These are phyloP conservation scores for Eubucco bourcierii DNA, from an alignment of 2,113 vertebrate genomes.

Conservation along the genomic window DNA sequence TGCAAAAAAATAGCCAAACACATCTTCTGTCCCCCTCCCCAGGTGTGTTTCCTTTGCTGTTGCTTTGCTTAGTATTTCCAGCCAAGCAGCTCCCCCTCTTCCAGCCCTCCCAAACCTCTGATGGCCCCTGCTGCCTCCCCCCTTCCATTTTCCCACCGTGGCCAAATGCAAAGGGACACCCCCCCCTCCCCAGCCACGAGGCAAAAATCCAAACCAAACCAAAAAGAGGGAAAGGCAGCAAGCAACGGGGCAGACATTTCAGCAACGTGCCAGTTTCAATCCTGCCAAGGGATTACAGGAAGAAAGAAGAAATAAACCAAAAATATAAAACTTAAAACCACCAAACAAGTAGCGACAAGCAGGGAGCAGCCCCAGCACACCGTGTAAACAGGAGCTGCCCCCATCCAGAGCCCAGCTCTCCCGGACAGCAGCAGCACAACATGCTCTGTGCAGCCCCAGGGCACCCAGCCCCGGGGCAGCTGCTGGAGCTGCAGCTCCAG, in stretches of 20 bases:
- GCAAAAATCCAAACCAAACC: too few relatives aligned
- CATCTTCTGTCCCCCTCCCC: neutral
- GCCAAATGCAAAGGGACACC: neutral
- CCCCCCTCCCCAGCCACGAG: neutral
- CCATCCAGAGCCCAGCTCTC: constrained; percentile 41
- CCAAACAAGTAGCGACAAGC: constrained; percentile 23
- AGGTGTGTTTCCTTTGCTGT: neutral
- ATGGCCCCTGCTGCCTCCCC: neutral
- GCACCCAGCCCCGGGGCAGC: neutral
- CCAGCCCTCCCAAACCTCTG: neutral
- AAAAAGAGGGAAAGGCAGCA: neutral
- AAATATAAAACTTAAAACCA: constrained; percentile 35
- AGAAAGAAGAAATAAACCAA: neutral
- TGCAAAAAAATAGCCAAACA: constrained; percentile 62
- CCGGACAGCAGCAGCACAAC: constrained; percentile 54
- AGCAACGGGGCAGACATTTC: neutral
- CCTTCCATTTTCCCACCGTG: neutral
- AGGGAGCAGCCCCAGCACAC: constrained; percentile 58
- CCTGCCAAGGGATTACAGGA: constrained; percentile 28
- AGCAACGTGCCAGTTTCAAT: neutral
- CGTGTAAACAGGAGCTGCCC: constrained; percentile 50
- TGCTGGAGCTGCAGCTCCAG: constrained; percentile 5
- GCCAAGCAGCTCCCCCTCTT: neutral
- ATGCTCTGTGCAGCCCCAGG: constrained; percentile 25
- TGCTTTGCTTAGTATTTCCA: constrained; percentile 24